Evolutionary conservation across 2,888 invertebrate genomes (phyloP).

Genomic region (Pterobdella sp.): DNA sequence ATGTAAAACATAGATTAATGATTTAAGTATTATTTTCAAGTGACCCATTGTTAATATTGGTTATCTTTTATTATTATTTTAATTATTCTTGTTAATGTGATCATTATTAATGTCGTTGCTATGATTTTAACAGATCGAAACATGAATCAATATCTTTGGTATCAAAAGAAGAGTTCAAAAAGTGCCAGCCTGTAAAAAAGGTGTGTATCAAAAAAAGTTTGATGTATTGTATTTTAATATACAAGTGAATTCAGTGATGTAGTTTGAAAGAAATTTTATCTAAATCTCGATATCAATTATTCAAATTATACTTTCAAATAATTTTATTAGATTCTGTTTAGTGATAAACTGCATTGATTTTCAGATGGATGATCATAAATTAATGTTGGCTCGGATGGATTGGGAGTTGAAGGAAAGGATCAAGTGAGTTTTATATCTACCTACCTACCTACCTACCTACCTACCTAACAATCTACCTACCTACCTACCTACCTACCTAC

Average conservation of each 20-base stretch:
- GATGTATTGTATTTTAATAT: too few species aligned
- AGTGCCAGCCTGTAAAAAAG: neutral
- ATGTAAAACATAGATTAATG: too few species aligned
- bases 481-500: neutral
- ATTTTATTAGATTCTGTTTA: conserved; percentile 1
- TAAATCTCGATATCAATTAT: neutral
- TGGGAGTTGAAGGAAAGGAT: conserved; percentile 85
- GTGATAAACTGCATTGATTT: conserved; percentile 54
- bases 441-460: neutral
- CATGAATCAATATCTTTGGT: conserved; percentile 87
- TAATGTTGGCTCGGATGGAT: conserved; percentile 75
- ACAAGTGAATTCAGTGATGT: too few species aligned
- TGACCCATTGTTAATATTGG: too few species aligned
- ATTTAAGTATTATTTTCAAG: too few species aligned
- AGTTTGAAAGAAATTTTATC: too few species aligned
- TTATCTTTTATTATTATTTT: too few species aligned
- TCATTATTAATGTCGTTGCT: too few species aligned
- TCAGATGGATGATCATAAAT: conserved; percentile 69
- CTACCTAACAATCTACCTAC: neutral
- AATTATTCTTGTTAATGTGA: too few species aligned
- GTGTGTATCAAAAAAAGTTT: neutral
- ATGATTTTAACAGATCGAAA: conserved; percentile 61
- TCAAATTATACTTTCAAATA: neutral
- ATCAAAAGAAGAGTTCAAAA: conserved; percentile 70
- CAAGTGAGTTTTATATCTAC: conserved; percentile 50